phyloP scores from a whole-genome alignment of 2,888 invertebrate genomes.

The Caprella mutica region DNA sequence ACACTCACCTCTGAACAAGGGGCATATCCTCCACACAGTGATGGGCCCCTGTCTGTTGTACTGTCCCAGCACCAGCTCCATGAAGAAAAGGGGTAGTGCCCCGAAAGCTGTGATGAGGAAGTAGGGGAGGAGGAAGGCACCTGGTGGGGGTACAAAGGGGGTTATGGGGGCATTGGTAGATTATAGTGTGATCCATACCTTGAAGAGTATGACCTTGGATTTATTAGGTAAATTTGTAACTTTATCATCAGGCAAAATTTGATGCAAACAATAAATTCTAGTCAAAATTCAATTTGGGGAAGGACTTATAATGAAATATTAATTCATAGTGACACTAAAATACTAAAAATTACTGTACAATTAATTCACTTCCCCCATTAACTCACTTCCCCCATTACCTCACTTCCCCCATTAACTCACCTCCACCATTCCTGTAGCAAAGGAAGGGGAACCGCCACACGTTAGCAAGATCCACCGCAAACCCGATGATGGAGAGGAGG shows the following conservation, averaged over 20 bases:
- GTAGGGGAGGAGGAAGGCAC: slow-evolving; percentile 65
- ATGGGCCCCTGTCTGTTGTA: slow-evolving; percentile 65
- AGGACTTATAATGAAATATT: no score
- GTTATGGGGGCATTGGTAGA: no score
- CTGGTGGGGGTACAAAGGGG: no score
- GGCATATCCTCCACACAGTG: slow-evolving; percentile 70
- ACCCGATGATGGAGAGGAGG: slow-evolving; percentile 90
- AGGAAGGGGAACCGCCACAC: slow-evolving; percentile 95
- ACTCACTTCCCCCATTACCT: neutral
- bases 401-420: slow-evolving; percentile 35
- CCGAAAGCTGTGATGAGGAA: slow-evolving; percentile 62
- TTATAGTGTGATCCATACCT: no score
- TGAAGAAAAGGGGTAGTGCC: slow-evolving; percentile 64
- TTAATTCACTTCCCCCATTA: neutral
- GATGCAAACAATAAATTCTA: no score
- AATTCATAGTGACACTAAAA: neutral
- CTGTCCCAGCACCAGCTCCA: slow-evolving; percentile 65
- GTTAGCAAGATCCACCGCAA: slow-evolving; percentile 93
- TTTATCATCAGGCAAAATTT: no score
- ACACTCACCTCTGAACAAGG: slow-evolving; percentile 50
- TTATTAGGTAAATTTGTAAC: no score
- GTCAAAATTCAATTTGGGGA: no score
- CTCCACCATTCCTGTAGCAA: slow-evolving; percentile 92
- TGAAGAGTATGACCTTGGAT: no score
- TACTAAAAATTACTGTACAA: neutral